phyloP scores from a whole-genome alignment of 30 jellyfish, hydroid and myxozoan species.

The Aurelia sp. region DNA sequence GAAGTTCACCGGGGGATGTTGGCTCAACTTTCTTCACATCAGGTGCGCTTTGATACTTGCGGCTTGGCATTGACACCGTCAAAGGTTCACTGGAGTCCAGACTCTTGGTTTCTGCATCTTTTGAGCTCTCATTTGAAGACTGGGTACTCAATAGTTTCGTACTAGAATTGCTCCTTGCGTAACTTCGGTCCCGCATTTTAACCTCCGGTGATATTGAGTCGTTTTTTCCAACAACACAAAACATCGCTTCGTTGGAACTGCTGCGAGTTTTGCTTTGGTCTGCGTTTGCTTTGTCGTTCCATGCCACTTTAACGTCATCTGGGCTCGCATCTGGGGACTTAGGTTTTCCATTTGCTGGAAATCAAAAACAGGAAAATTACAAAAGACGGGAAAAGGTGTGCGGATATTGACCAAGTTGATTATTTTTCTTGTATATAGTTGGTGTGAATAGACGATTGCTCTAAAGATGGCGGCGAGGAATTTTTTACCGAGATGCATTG shows the following conservation, averaged over 20 bases:
- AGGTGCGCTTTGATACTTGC: constrained; percentile 46
- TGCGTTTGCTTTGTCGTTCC: constrained; percentile 27
- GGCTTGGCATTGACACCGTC: constrained; percentile 18
- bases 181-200: constrained; percentile 3
- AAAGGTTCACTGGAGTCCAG: constrained; percentile 7
- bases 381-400: neutral
- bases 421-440: too few relatives aligned
- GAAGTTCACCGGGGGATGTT: constrained; percentile 69
- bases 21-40: constrained; percentile 42
- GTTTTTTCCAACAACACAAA: constrained; percentile 68
- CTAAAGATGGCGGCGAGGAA: too few relatives aligned
- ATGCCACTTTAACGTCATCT: constrained; percentile 66
- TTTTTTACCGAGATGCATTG: too few relatives aligned
- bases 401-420: neutral
- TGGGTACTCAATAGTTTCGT: neutral
- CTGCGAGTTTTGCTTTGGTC: neutral
- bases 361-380: too few relatives aligned
- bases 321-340: neutral
- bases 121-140: neutral
- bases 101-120: constrained; percentile 14
- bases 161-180: constrained; percentile 1
- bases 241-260: constrained; percentile 31
- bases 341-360: constrained; percentile 33
- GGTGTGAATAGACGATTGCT: too few relatives aligned
- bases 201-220: constrained; percentile 36